Evolutionary conservation across 2,888 invertebrate species (phyloP), one percentile per base, ranked within the genome.

Genomic region (Diachrysia chrysitis): DNA sequence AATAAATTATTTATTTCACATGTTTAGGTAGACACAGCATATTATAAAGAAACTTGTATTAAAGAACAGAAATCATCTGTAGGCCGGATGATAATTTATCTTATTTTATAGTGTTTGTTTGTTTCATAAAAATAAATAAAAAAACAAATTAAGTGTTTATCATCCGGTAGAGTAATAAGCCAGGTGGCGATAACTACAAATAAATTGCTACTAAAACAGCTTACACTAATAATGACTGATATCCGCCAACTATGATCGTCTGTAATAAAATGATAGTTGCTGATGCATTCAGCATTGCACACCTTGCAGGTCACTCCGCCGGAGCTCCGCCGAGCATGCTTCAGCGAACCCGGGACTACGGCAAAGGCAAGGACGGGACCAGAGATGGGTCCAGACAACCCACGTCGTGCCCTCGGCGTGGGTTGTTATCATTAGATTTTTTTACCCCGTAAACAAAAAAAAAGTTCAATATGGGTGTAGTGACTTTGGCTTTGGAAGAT

Each of bases 1-100:
- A 0, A 16, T 58, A 29, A 56, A 60, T 10, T 42, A 29, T 9
- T 48, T 5, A 12, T 17, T 16, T 7, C 21, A 7, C 1, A 17
- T 62, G 56, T 65, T 73, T 58, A 56, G 10, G 42, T 29, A 14
- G 7, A 4, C 14, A 16, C 16, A 16, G 37, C 2, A 16, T 37
- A 37, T 16, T 16, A 2, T 42, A 16, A n/a, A 42, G n/a, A 42
- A 42, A 42, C 42, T 42, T n/a, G 6, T 42, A 42, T 6, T 42
- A 6, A n/a, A n/a, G 5, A n/a, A 42, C 6, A 32, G 42, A 5
- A 42, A 42, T n/a, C 42, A n/a, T 42, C 42, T n/a, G 37, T 14
- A 14, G 37, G 37, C 42, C 42, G 42, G 42, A 42, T 42, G 42
- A 16, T n/a, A n/a, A n/a, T n/a, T n/a, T n/a, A n/a, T n/a, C n/a